Evolutionary conservation across 64 coral and sea anemone species (phyloP).

Genomic region (Exaiptasia diaphana): DNA sequence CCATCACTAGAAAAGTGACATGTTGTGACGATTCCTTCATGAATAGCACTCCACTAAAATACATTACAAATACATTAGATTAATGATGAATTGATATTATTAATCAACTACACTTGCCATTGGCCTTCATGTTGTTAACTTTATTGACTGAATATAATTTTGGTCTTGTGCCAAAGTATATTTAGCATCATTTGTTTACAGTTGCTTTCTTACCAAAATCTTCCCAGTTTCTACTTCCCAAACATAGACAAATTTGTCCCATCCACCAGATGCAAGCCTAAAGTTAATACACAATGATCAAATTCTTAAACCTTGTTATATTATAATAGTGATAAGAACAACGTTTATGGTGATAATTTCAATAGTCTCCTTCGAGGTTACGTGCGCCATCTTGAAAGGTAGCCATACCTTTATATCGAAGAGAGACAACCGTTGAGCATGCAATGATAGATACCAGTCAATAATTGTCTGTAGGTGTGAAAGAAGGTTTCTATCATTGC

Average conservation of each 20-base stretch:
- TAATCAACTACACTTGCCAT: not conserved
- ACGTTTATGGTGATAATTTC: too few relatives aligned
- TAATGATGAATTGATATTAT: not conserved
- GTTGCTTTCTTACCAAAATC: slow-evolving; percentile 60
- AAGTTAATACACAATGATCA: not conserved
- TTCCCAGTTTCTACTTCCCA: slow-evolving; percentile 84
- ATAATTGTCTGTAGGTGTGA: too few relatives aligned
- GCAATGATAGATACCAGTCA: too few relatives aligned
- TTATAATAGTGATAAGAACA: too few relatives aligned
- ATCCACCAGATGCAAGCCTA: slow-evolving; percentile 92
- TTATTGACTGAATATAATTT: not conserved
- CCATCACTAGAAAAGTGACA: slow-evolving; percentile 96
- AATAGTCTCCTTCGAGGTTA: too few relatives aligned
- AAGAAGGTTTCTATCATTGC: too few relatives aligned
- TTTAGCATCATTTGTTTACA: not conserved
- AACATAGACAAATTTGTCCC: slow-evolving; percentile 89
- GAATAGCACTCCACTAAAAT: slow-evolving; percentile 75
- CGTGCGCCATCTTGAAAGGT: too few relatives aligned
- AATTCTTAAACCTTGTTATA: too few relatives aligned
- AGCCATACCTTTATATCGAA: too few relatives aligned
- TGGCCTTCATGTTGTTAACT: not conserved
- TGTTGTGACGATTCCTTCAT: slow-evolving; percentile 81
- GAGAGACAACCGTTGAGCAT: too few relatives aligned
- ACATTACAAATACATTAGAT: too few relatives aligned
- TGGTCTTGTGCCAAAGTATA: too few relatives aligned